Evolutionary conservation across 2,797 vertebrate species (phyloP).

Genomic region (Melopsittacus undulatus): DNA sequence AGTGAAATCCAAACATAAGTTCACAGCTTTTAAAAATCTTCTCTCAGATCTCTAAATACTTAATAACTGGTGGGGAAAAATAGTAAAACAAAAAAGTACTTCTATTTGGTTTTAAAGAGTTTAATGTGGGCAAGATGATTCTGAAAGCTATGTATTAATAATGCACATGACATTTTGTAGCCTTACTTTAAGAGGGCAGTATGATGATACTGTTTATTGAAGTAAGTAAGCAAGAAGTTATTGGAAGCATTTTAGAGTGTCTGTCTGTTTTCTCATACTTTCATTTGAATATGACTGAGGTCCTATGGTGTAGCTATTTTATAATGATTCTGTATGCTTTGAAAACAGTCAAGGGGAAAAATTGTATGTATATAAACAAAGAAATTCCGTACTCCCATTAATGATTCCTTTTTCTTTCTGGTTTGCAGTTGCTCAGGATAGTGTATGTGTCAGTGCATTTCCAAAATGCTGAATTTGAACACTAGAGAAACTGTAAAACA

Average conservation of each 20-base stretch:
- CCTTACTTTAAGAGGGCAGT: not conserved
- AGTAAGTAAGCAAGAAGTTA: not conserved
- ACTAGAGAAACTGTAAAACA: not conserved
- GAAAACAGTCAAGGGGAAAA: not conserved
- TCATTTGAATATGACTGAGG: not conserved
- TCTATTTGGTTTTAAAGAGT: not conserved
- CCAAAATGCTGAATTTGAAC: conserved; percentile 1
- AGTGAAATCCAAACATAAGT: not conserved
- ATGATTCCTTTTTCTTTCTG: not conserved
- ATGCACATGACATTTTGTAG: accelerated
- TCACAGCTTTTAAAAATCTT: not conserved
- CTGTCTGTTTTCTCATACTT: not conserved
- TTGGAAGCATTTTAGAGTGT: not conserved
- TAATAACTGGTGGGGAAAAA: not conserved
- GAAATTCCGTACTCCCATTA: not conserved
- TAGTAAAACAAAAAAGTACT: not conserved
- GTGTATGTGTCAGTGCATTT: not conserved
- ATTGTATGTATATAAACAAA: not conserved
- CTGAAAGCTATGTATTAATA: not conserved
- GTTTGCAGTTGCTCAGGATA: not conserved
- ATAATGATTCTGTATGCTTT: not conserved
- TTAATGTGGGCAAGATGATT: not conserved
- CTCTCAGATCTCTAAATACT: not conserved
- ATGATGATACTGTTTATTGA: not conserved
- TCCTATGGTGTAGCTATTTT: not conserved